Conservation (phyloP, 2,113 vertebrate species). For the Benitochromis conjunctus region DNA sequence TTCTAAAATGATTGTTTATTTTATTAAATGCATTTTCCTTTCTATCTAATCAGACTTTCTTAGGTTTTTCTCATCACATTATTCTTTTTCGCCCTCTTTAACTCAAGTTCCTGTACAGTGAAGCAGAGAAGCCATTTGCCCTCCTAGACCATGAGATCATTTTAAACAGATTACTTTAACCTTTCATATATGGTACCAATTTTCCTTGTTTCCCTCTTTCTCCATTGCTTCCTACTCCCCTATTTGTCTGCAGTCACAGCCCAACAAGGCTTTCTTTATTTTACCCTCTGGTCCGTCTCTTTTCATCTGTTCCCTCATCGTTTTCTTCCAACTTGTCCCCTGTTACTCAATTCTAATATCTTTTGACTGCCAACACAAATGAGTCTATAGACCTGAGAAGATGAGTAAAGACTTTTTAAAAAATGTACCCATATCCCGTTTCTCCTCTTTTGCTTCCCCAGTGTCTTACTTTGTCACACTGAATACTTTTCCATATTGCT, state of each 20-base stretch:
- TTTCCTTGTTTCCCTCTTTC: not conserved
- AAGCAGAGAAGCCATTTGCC: not conserved
- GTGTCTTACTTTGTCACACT: conserved; percentile 3
- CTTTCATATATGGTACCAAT: not conserved
- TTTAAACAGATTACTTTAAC: not conserved
- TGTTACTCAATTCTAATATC: not conserved
- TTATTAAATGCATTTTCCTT: not conserved
- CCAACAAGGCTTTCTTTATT: not conserved
- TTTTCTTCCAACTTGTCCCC: not conserved
- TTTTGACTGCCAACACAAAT: not conserved
- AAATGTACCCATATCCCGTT: not conserved
- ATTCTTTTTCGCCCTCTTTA: not conserved
- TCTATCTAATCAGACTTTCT: not conserved
- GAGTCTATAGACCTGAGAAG: not conserved
- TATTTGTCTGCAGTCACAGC: not conserved
- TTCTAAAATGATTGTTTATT: not conserved
- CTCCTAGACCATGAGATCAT: not conserved
- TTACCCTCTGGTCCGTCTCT: not conserved
- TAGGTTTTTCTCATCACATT: not conserved
- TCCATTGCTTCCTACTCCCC: not conserved
- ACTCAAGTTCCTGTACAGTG: not conserved
- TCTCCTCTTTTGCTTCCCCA: not conserved
- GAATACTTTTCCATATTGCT: not conserved
- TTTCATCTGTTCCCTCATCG: not conserved
- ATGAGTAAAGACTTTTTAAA: conserved; percentile 1